phyloP scores from a whole-genome alignment of 2,888 invertebrate genomes.

The Zaprionus obscuricornis region DNA sequence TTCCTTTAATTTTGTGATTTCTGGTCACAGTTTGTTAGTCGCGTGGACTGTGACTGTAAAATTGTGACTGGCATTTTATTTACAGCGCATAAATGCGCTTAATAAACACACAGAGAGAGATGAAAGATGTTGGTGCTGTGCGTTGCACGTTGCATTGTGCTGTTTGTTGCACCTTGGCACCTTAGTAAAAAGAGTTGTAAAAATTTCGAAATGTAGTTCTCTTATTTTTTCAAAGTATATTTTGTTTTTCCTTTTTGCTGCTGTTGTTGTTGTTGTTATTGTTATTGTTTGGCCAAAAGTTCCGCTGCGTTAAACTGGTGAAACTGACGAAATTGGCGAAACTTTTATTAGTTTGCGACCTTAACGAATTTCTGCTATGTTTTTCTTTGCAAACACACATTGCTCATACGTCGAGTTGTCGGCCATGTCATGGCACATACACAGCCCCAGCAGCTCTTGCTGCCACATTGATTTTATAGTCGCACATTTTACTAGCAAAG shows the following conservation, averaged over 20 bases:
- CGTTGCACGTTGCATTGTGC: constrained; percentile 45
- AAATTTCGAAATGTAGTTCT: too few relatives aligned
- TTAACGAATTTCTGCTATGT: constrained; percentile 49
- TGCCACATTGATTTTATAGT: constrained; percentile 36
- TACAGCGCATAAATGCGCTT: constrained; percentile 71
- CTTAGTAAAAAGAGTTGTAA: constrained; percentile 53
- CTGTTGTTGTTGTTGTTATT: constrained; percentile 9
- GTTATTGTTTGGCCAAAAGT: constrained; percentile 55
- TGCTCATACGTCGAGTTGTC: constrained; percentile 64
- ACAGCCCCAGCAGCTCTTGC: background rate
- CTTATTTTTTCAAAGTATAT: too few relatives aligned
- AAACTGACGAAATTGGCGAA: constrained; percentile 13
- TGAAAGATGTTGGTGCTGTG: constrained; percentile 44
- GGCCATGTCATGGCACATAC: too few relatives aligned
- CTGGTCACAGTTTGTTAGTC: constrained; percentile 26
- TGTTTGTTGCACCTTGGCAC: constrained; percentile 39
- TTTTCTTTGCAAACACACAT: constrained; percentile 33
- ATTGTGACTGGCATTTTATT: constrained; percentile 52
- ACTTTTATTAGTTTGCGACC: constrained; percentile 63
- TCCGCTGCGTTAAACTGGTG: constrained; percentile 63
- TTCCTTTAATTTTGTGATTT: constrained; percentile 4
- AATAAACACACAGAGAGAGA: constrained; percentile 72
- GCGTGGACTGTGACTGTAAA: constrained; percentile 16
- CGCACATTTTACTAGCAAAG: constrained; percentile 62
- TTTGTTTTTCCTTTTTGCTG: too few relatives aligned